Evolutionary conservation across 2,888 invertebrate species (phyloP).

Genomic region (Diarsia rubi): DNA sequence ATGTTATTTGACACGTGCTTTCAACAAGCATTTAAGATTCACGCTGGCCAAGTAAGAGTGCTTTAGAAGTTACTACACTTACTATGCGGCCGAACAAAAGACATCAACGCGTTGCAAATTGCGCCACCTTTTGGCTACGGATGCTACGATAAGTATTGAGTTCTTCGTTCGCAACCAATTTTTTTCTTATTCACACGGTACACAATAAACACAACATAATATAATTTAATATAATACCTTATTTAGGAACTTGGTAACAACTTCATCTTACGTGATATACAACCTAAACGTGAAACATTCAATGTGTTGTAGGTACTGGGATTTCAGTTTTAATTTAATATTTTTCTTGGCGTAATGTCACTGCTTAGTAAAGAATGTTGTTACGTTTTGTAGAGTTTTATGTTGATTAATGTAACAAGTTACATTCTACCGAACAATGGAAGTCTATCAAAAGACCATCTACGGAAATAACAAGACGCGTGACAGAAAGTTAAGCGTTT

Average conservation of each 20-base stretch:
- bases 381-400: background rate
- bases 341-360: too few species aligned
- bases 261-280: too few species aligned
- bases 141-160: constrained; percentile 3
- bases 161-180: constrained; percentile 12
- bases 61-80: constrained; percentile 23
- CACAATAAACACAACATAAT: too few species aligned
- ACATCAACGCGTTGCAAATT: constrained; percentile 71
- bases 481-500: background rate
- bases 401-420: background rate
- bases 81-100: constrained; percentile 66
- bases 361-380: background rate
- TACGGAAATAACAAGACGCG: too few species aligned
- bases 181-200: constrained; percentile 1
- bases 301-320: too few species aligned
- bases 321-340: too few species aligned
- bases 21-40: constrained; percentile 28
- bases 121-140: constrained; percentile 15
- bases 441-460: background rate
- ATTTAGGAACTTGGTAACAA: too few species aligned
- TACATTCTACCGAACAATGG: too few species aligned
- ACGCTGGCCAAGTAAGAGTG: constrained; percentile 10
- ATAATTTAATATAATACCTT: too few species aligned
- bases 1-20: constrained; percentile 26
- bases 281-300: too few species aligned